Evolutionary conservation across 2,888 invertebrate species (phyloP), one percentile per base, ranked within the genome.

Genomic region (Acleris literana): DNA sequence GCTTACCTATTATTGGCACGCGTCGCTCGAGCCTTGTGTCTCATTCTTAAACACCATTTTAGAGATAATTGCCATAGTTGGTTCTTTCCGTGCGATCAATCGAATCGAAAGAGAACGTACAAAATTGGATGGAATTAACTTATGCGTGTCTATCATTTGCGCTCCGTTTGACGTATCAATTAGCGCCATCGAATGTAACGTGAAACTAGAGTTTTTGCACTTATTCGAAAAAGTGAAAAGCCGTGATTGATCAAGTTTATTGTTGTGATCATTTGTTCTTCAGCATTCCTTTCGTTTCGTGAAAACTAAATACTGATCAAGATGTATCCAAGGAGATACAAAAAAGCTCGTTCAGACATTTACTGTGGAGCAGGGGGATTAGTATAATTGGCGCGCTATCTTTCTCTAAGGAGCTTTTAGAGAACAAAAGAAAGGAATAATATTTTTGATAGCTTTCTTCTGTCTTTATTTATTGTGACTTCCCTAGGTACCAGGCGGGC

Each of bases 91-190:
- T 46, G 57, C 57, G 20, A 46, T 51, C 6, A 33, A 63, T 56
- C 39, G 22, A 56, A 63, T 52, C 39, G 55, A 66, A 62, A 57
- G 66, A 62, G 57, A 62, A 61, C 61, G 61, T 68, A 46, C 72
- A 73, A 79, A 75, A 76, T 74, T 74, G 74, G 72, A 67, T 75
- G 70, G 75, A 79, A 76, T 76, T 52, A 69, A 74, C 64, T 68
- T 57, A 72, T 79, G 84, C 84, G 83, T 83, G 83, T 79, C 76
- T 61, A 69, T 71, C 57, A 74, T 76, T 76, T 79, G 77, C 77
- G 73, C 74, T 76, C 71, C 76, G 76, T 72, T n/a, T 75, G 63
- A 68, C 69, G 71, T 72, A 77, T 75, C 79, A 78, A 81, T 83
- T 80, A 81, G 64, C 62, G 63, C 70, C 69, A 77, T 76, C 70